Base-by-base conservation (phyloP, 2,888 invertebrate genomes). In the Cataglyphis livida region DNA sequence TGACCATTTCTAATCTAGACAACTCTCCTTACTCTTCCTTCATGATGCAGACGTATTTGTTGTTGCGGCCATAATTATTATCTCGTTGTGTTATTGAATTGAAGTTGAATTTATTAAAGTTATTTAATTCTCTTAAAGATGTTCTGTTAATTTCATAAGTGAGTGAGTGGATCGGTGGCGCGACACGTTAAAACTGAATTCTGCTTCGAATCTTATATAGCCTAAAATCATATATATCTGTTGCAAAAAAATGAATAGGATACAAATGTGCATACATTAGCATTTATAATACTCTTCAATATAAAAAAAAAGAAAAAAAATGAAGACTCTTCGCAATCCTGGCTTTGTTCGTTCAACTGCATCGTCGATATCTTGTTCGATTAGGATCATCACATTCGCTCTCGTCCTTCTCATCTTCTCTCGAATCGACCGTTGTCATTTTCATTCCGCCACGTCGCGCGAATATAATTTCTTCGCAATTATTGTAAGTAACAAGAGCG, bases 391-490 rank as follows among this genome's bases (percentile, higher is more conserved):
- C 68, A 15, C 1, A n/a, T 6, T 57, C 10, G 54, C 7, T n/a
- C 48, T 5, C 35, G 9, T 68, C 21, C 28, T 57, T 41, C 41
- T 70, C 38, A 38, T 54, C n/a, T 41, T 25, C 35, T 65, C 62
- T 0, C 32, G 10, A 18, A 12, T 7, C 28, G 59, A 51, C 21
- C 10, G 68, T 76, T 70, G 76, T 76, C 54, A 76, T 76, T 78
- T 68, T 66, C 66, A 48, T 15, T 62, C 70, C 64, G 68, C 41
- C 75, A 25, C 51, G 38, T 18, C 41, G 61, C 21, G 35, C 15
- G 44, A 32, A 38, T 44, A 28, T 35, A 71, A 75, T 65, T 66
- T 68, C 54, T 44, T 65, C 74, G 18, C 44, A 76, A 83, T 83
- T 68, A 76, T 71, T 57, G 32, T 68, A 71, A 75, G 57, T 75